Conservation (phyloP, 2,888 invertebrate genomes). For the Linyphia triangularis region DNA sequence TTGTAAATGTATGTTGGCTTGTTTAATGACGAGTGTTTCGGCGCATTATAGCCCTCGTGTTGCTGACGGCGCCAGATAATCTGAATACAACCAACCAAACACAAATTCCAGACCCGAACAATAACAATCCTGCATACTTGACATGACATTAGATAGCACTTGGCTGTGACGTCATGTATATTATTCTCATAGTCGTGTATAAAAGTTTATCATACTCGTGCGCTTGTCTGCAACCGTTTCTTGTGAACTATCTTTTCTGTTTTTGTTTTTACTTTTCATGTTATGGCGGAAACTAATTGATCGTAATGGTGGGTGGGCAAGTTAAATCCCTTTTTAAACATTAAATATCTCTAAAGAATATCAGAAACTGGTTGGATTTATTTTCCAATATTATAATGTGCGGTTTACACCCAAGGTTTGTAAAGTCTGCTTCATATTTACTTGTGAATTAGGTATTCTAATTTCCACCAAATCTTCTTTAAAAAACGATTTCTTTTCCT, state of each 20-base stretch:
- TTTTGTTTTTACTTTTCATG: background rate
- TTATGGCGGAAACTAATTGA: conserved; percentile 37
- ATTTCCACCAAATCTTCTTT: too few relatives aligned
- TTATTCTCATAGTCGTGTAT: background rate
- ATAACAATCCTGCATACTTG: too few relatives aligned
- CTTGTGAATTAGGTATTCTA: too few relatives aligned
- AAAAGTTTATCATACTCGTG: background rate
- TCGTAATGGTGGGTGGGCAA: conserved; percentile 47
- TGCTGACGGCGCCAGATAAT: too few relatives aligned
- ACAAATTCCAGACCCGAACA: too few relatives aligned
- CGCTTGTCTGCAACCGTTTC: background rate
- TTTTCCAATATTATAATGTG: conserved; percentile 32
- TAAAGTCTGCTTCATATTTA: background rate
- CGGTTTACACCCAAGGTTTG: conserved; percentile 22
- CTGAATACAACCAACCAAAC: too few relatives aligned
- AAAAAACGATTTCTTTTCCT: too few relatives aligned
- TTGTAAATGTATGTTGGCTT: too few relatives aligned
- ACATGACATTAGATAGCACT: too few relatives aligned
- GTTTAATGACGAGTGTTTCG: too few relatives aligned
- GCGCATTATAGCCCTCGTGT: too few relatives aligned
- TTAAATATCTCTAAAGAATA: background rate
- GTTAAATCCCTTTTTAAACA: background rate
- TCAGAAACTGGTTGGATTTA: background rate
- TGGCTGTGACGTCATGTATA: background rate
- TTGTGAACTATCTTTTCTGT: background rate